Evolutionary conservation across 2,888 invertebrate genomes (phyloP), one percentile per base, ranked within the genome.

Genomic region (Oxystoma pomonae): DNA sequence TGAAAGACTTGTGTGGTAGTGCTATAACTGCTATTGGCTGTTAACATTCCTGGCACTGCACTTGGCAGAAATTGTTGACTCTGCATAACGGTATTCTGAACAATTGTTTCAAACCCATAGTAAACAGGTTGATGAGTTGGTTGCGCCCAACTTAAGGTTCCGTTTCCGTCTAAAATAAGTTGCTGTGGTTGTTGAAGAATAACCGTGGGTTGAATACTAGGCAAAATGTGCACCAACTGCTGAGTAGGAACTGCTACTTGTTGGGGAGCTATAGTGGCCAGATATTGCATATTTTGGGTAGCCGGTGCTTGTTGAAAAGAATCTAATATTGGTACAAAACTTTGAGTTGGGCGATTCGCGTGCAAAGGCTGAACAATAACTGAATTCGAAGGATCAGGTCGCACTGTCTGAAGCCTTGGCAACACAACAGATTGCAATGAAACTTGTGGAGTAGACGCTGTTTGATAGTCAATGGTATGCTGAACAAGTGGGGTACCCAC

Each of bases 1-100:
- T 92, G 92, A 79, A 91, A 91, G 49, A 91, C 91, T 81, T 90
- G 90, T 0, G 92, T 92, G 1, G 92, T 92, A 17, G 92, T 91
- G 17, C 90, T 90, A 76, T 91, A 92, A 75, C 92, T 92, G 73
- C 92, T 91, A 73, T 90, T 90, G 72, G 90, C 89, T 61, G 91
- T 90, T 22, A 92, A 82, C 1, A 92, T 88, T 55, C 92, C 91
- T 66, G 90, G 91, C 83, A 92, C 88, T 2, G 91, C 88, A 1
- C 90, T 90, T 1, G 92, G 89, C 16, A 92, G 87, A 75, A 92
- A 91, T 75, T 92, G 92, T 75, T 91, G 91, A 19, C 92, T 92
- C n/a, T 91, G 91, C 92, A 92, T 92, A 0, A 92, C 91, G 2
- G 92, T 92, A 74, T 92, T 93, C 78, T 92, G 92, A 1, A 93